Conservation (phyloP, 2,888 invertebrate species). For the Arenicola marina region DNA sequence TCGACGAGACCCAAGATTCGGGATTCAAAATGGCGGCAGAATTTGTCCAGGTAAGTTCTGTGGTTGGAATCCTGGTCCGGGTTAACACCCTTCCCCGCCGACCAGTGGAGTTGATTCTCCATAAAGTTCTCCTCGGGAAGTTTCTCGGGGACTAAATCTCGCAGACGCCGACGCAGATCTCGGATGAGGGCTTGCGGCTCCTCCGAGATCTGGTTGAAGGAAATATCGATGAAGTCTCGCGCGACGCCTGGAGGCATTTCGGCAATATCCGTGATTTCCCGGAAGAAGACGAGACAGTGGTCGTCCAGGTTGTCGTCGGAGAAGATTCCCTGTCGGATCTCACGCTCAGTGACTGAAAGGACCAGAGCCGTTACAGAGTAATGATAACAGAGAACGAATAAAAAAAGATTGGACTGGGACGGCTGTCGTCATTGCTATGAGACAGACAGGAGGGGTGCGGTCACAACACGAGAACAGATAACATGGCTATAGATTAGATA, state of each 20-base stretch:
- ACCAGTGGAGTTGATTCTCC: not conserved
- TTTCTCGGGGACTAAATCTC: not conserved
- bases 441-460: too few relatives aligned
- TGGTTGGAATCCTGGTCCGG: not conserved
- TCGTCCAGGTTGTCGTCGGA: not conserved
- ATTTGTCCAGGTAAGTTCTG: not conserved
- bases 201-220: not conserved
- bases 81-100: not conserved
- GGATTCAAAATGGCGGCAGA: slow-evolving; percentile 14
- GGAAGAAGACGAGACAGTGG: not conserved
- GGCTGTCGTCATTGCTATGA: too few relatives aligned
- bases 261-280: not conserved
- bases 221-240: not conserved
- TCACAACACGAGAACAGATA: too few relatives aligned
- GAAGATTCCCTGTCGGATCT: not conserved
- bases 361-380: too few relatives aligned
- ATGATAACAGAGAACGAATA: too few relatives aligned
- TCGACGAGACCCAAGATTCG: slow-evolving; percentile 27
- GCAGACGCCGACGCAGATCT: not conserved
- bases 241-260: not conserved
- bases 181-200: not conserved
- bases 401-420: too few relatives aligned
- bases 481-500: too few relatives aligned
- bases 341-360: slow-evolving; percentile 1
- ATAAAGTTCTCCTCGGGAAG: not conserved